These are phyloP conservation scores for Sminthopsis crassicaudata DNA, from an alignment of 2,113 vertebrate species.

Conservation along the genomic window DNA sequence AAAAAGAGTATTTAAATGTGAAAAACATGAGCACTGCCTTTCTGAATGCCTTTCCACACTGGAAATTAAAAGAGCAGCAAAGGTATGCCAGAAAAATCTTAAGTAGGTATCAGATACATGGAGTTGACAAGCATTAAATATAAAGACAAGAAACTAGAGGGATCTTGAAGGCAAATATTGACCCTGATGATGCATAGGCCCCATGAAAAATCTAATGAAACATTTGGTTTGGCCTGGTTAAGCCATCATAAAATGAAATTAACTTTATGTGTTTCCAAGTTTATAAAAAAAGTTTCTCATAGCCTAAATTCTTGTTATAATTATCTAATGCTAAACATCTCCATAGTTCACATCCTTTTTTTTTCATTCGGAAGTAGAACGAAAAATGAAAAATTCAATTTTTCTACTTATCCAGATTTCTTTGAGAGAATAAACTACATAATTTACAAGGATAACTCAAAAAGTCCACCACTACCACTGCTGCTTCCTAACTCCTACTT, in stretches of 20 bases:
- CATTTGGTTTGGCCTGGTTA: background rate
- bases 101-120: background rate
- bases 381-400: constrained; percentile 50
- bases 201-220: background rate
- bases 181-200: background rate
- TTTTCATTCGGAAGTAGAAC: constrained; percentile 44
- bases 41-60: background rate
- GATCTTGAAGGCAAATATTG: background rate
- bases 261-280: constrained; percentile 2
- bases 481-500: background rate
- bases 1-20: background rate
- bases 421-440: background rate
- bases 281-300: constrained; percentile 40
- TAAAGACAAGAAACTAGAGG: background rate
- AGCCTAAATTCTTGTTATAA: background rate
- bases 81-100: background rate
- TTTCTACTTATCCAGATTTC: background rate
- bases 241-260: background rate
- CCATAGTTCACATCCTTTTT: constrained; percentile 10
- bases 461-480: background rate
- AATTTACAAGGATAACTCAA: background rate
- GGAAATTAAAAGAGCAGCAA: background rate
- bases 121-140: background rate
- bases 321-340: constrained; percentile 10
- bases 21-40: background rate